phyloP scores from a whole-genome alignment of 1,140 invertebrate genomes.

The Goniozus legneri region DNA sequence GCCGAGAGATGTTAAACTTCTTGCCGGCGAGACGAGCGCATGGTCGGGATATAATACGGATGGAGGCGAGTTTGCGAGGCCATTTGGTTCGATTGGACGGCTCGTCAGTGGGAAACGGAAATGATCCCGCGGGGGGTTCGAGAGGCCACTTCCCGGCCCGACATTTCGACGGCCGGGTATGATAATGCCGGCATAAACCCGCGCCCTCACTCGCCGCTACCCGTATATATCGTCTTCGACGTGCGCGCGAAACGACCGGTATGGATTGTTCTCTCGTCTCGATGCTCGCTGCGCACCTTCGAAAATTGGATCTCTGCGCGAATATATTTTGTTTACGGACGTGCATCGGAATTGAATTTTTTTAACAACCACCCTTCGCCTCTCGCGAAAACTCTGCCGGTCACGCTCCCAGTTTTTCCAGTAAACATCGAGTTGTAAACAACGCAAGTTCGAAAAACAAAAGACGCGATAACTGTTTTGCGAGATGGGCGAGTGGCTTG shows the following conservation, averaged over 20 bases:
- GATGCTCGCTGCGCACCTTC: no score
- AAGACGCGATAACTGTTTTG: no score
- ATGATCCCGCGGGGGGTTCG: conserved; percentile 11
- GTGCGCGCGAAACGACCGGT: not conserved
- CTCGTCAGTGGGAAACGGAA: conserved; percentile 10
- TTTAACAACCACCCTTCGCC: no score
- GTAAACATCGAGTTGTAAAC: no score
- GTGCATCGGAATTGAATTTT: no score
- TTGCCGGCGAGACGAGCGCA: not conserved
- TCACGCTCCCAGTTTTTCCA: no score
- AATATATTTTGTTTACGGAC: no score
- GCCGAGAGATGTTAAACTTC: not conserved
- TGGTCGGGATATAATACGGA: not conserved
- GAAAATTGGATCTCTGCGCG: no score
- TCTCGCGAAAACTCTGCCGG: no score
- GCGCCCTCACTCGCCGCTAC: not conserved
- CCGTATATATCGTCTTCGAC: not conserved
- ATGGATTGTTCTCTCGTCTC: no score
- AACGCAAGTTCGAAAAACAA: no score
- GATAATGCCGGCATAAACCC: conserved; percentile 9
- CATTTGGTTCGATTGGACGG: conserved; percentile 12
- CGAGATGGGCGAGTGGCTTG: no score
- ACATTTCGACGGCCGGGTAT: conserved; percentile 1
- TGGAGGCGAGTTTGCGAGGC: conserved; percentile 8
- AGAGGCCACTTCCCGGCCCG: conserved; percentile 7